Evolutionary conservation across 2,797 vertebrate species (phyloP).

Genomic region (Spondyliosoma cantharus): DNA sequence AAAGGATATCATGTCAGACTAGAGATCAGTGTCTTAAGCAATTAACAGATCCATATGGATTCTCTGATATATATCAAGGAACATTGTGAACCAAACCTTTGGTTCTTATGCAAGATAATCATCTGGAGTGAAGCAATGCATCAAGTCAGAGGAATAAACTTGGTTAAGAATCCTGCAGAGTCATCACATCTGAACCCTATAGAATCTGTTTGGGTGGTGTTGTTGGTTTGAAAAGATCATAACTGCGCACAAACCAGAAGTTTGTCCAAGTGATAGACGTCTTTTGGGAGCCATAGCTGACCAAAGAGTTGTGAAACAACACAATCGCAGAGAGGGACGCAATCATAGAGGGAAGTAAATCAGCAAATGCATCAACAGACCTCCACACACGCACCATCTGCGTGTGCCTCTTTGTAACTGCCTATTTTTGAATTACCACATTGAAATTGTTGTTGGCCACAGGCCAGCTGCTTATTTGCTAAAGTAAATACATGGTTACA

Average conservation of each 20-base stretch:
- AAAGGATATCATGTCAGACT: background rate
- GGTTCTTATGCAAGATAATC: background rate
- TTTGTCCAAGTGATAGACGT: background rate
- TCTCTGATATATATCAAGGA: too few relatives aligned
- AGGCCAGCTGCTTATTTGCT: background rate
- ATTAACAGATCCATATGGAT: background rate
- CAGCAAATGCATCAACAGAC: conserved; percentile 9
- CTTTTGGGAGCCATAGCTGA: conserved; percentile 14
- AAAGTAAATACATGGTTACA: background rate
- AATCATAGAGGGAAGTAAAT: background rate
- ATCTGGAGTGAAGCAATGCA: background rate
- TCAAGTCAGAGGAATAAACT: background rate
- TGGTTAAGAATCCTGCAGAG: background rate
- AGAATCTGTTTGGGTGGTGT: background rate
- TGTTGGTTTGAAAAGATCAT: conserved; percentile 12
- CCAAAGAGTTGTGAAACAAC: conserved; percentile 9
- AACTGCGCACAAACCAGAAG: background rate
- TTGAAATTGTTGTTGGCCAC: too few relatives aligned
- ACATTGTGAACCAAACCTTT: background rate
- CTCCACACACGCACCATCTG: conserved; percentile 4
- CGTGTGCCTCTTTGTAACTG: background rate
- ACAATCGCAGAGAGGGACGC: background rate
- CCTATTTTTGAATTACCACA: background rate
- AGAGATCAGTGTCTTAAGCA: background rate
- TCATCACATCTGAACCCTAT: conserved; percentile 2